These are phyloP conservation scores for Lagopus muta DNA, from an alignment of 2,113 vertebrate genomes.

Conservation along the genomic window DNA sequence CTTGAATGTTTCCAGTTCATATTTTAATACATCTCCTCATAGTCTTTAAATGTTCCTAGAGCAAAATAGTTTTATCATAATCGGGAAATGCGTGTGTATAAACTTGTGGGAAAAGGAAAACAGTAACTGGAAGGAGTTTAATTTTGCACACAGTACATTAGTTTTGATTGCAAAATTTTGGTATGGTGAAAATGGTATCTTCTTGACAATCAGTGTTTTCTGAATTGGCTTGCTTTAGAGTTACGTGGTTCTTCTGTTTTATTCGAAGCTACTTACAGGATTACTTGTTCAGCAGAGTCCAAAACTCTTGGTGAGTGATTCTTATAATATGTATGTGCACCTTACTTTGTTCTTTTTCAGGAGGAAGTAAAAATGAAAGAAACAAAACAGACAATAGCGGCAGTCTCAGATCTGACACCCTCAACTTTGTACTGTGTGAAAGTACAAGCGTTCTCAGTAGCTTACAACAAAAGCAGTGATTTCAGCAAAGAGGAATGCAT, in stretches of 20 bases:
- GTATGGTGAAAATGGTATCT: not conserved
- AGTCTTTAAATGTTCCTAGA: not conserved
- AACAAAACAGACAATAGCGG: not conserved
- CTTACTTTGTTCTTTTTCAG: conserved; percentile 26
- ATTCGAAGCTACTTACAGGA: not conserved
- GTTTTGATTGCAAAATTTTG: not conserved
- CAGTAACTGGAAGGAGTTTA: not conserved
- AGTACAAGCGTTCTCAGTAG: not conserved
- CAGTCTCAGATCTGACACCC: not conserved
- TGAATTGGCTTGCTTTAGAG: not conserved
- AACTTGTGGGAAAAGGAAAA: not conserved
- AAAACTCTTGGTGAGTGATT: not conserved
- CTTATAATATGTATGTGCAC: not conserved
- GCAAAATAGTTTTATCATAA: not conserved
- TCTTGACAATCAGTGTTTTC: not conserved
- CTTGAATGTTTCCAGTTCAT: not conserved
- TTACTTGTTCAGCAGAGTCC: not conserved
- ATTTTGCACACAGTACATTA: not conserved
- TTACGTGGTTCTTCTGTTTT: not conserved
- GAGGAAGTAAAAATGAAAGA: not conserved
- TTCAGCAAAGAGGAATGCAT: conserved; percentile 63
- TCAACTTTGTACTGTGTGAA: conserved; percentile 66
- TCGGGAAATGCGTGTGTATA: not conserved
- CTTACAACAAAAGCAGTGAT: conserved; percentile 18
- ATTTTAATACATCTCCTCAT: not conserved